Evolutionary conservation across 2,888 invertebrate genomes (phyloP).

Genomic region (Phalera bucephala): DNA sequence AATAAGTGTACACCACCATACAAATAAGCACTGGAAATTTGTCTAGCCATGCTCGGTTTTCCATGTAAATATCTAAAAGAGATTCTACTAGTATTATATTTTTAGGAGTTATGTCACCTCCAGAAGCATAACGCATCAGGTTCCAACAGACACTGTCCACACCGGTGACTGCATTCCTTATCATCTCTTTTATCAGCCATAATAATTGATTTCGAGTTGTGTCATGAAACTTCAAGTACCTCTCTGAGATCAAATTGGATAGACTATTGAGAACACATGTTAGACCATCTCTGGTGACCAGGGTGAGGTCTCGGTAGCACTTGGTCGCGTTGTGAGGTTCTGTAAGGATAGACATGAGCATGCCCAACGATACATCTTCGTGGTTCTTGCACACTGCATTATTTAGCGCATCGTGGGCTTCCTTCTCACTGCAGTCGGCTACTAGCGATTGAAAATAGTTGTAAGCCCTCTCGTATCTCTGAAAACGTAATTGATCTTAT

Average conservation of each 20-base stretch:
- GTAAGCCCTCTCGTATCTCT: conserved; percentile 96
- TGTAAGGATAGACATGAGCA: conserved; percentile 93
- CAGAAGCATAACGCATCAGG: conserved; percentile 96
- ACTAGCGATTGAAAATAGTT: conserved; percentile 89
- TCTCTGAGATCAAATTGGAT: conserved; percentile 93
- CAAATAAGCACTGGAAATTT: conserved; percentile 94
- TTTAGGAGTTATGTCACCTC: conserved; percentile 94
- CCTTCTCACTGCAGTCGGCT: conserved; percentile 94
- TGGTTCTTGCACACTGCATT: conserved; percentile 95
- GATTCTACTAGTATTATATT: conserved; percentile 95
- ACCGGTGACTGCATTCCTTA: conserved; percentile 93
- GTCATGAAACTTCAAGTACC: conserved; percentile 94
- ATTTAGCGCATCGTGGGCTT: conserved; percentile 95
- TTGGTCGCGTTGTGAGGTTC: conserved; percentile 92
- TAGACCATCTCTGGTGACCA: conserved; percentile 95
- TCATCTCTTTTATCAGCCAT: conserved; percentile 96
- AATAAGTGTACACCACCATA: conserved; percentile 96
- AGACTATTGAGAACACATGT: conserved; percentile 91
- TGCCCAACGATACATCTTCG: conserved; percentile 96
- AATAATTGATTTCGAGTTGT: conserved; percentile 91
- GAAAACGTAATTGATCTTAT: conserved; percentile 65
- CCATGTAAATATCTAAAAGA: conserved; percentile 94
- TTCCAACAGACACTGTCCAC: conserved; percentile 96
- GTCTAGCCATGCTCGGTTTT: conserved; percentile 95
- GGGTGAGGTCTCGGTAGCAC: conserved; percentile 95